Evolutionary conservation across 2,797 vertebrate species (phyloP), one percentile per base, ranked within the genome.

Genomic region (Brachymystax lenok): DNA sequence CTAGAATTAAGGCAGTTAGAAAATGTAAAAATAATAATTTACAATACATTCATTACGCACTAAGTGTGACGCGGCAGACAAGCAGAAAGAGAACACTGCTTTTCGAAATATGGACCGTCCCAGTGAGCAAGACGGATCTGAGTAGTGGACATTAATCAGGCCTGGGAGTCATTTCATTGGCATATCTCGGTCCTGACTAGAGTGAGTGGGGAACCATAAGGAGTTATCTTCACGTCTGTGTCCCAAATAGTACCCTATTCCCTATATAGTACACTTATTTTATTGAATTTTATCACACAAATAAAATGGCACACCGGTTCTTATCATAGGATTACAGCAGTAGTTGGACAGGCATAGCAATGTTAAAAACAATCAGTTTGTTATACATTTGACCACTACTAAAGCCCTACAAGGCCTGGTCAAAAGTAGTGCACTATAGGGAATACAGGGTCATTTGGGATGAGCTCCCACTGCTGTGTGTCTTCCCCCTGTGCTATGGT

Each of bases 41-140:
- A 35, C 33, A 35, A 35, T 35, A 35, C 33, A 35, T 35, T 35
- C 33, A 35, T 35, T 35, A 35, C 33, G 6, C 33, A 35, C 33
- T 35, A 7, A 35, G 33, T 46, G 40, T 12, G 40, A 46, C 2
- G 40, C 2, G 40, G 40, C 40, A 46, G 40, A 46, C 1, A 8
- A 40, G 40, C 10, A 46, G 40, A 10, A 46, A 12, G 40, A 46
- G 40, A 69, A 59, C 17, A n/a, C 56, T 30, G 51, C 16, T 21
- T 73, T 33, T 27, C 71, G 59, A 79, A 79, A 81, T 72, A 59
- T 74, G 68, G 74, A 75, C 59, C 76, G 24, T 33, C 50, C 74
- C 69, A 40, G 35, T 28, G 50, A 40, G 59, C 35, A 52, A n/a
- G 68, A 71, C 33, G 61, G 21, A 30, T 33, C 67, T 5, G 56